Conservation (phyloP, 2,113 vertebrate species). For the Cepphus grylle region DNA sequence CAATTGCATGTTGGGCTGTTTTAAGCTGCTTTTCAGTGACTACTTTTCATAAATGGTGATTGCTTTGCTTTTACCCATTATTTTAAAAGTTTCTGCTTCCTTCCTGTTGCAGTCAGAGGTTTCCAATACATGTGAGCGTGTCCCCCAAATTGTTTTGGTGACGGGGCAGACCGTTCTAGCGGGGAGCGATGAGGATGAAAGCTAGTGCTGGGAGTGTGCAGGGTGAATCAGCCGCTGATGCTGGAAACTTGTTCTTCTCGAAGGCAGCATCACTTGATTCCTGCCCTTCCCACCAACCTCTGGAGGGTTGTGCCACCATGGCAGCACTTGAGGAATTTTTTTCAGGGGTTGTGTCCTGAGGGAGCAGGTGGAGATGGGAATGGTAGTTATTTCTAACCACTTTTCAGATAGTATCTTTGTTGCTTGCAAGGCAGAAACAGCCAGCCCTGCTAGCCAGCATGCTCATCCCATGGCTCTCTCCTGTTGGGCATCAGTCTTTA, state of each 20-base stretch:
- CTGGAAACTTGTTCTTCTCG: not conserved
- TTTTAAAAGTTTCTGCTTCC: not conserved
- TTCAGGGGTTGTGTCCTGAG: not conserved
- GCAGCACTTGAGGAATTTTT: not conserved
- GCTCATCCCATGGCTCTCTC: rapidly evolving
- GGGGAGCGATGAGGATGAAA: not conserved
- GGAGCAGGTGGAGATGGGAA: not conserved
- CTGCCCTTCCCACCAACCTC: not conserved
- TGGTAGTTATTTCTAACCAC: not conserved
- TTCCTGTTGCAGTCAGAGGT: not conserved
- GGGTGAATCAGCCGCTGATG: not conserved
- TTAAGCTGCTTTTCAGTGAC: not conserved
- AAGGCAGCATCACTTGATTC: not conserved
- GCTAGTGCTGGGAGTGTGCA: not conserved
- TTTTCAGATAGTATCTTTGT: not conserved
- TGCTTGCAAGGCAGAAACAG: not conserved
- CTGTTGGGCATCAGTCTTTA: not conserved
- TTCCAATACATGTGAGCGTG: not conserved
- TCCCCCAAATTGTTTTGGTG: not conserved
- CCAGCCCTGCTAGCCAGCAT: not conserved
- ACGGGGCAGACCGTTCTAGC: not conserved
- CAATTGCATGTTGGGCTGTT: not conserved
- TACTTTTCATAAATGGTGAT: not conserved
- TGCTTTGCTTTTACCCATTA: not conserved
- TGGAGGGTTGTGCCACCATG: not conserved